These are phyloP conservation scores for Drosophila kuntzei DNA, from an alignment of 2,888 invertebrate genomes.

Conservation along the genomic window DNA sequence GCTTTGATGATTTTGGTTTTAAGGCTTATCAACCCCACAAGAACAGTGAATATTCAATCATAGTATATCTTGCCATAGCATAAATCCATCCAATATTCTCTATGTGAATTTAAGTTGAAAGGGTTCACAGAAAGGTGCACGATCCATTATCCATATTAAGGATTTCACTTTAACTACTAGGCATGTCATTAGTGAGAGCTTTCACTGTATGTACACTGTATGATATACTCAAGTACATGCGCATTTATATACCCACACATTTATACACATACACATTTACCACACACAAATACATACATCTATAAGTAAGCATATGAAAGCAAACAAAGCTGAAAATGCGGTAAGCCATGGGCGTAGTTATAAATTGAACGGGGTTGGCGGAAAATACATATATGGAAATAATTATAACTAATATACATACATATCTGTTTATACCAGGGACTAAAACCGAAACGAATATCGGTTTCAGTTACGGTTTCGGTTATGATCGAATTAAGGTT, in stretches of 20 bases:
- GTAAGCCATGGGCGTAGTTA: constrained; percentile 63
- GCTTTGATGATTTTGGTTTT: constrained; percentile 75
- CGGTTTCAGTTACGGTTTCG: no score
- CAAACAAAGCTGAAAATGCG: constrained; percentile 82
- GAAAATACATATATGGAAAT: not conserved
- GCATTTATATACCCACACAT: constrained; percentile 62
- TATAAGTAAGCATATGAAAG: constrained; percentile 78
- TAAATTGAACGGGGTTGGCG: not conserved
- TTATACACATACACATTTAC: constrained; percentile 25
- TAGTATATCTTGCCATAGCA: not conserved
- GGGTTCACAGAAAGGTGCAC: constrained; percentile 15
- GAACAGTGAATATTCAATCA: constrained; percentile 39
- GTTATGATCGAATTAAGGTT: no score
- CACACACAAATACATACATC: constrained; percentile 57
- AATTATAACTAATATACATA: not conserved
- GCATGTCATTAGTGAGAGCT: constrained; percentile 58
- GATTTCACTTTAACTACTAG: constrained; percentile 27
- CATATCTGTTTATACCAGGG: no score
- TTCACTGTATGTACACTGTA: constrained; percentile 72
- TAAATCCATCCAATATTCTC: not conserved
- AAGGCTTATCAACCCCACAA: constrained; percentile 71
- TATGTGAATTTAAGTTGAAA: not conserved
- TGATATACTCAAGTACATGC: constrained; percentile 75
- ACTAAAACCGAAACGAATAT: no score
- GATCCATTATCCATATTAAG: constrained; percentile 41